These are phyloP conservation scores for Trachelus iudaicus DNA, from an alignment of 2,888 invertebrate species.

Conservation along the genomic window DNA sequence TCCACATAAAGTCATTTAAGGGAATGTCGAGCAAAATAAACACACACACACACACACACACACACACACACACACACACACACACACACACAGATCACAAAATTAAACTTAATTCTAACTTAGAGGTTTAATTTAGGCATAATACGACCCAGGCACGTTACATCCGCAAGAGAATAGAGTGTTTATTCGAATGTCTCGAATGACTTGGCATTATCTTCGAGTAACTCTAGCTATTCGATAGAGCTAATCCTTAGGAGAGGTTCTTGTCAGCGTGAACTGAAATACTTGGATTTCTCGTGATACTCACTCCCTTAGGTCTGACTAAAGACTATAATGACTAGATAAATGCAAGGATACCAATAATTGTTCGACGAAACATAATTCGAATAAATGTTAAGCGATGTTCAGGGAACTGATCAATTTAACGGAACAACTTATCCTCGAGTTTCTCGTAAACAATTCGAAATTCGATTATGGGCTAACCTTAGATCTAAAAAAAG, in stretches of 20 bases:
- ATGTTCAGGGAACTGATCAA: background rate
- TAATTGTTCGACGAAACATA: background rate
- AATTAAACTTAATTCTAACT: conserved; percentile 48
- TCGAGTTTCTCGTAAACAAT: background rate
- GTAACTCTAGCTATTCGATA: too few relatives aligned
- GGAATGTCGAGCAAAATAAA: conserved; percentile 47
- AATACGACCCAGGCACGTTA: conserved; percentile 36
- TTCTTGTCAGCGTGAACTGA: too few relatives aligned
- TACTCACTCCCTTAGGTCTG: conserved; percentile 7
- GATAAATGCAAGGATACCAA: conserved; percentile 52
- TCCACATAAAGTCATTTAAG: conserved; percentile 1
- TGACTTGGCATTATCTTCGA: too few relatives aligned
- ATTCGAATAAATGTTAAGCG: background rate
- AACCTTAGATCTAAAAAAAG: conserved; percentile 37
- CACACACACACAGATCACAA: conserved; percentile 30
- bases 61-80: background rate
- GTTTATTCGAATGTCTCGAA: too few relatives aligned
- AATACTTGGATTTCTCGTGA: background rate
- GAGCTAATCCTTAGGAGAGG: too few relatives aligned
- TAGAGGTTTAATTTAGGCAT: conserved; percentile 52
- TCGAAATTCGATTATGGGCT: conserved; percentile 27
- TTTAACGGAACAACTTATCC: background rate
- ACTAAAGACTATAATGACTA: conserved; percentile 58
- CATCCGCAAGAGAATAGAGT: conserved; percentile 8
- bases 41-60: conserved; percentile 10